These are phyloP conservation scores for Chaetodon trifasciatus DNA, from an alignment of 2,797 vertebrate species.

Conservation along the genomic window DNA sequence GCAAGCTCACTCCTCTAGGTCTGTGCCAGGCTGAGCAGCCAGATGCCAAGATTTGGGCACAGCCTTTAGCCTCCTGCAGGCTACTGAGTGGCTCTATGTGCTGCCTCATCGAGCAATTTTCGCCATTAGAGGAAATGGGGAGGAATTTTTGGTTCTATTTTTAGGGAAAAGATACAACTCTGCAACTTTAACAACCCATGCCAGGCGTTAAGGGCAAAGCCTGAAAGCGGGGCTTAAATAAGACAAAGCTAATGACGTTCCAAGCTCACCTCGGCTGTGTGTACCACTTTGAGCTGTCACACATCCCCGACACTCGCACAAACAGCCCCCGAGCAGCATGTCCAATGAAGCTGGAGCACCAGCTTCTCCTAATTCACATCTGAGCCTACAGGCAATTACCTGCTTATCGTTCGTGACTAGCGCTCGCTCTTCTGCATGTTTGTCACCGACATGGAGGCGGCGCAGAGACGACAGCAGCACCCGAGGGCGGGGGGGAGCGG, in stretches of 20 bases:
- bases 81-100: conserved; percentile 45
- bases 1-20: conserved; percentile 50
- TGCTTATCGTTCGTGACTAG: conserved; percentile 75
- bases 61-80: conserved; percentile 54
- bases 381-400: conserved; percentile 78
- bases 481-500: neutral
- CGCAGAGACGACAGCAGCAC: conserved; percentile 49
- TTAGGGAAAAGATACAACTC: neutral
- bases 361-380: conserved; percentile 71
- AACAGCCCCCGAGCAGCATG: conserved; percentile 66
- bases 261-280: conserved; percentile 21
- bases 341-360: conserved; percentile 61
- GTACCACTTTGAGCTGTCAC: conserved; percentile 55
- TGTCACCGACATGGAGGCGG: conserved; percentile 66
- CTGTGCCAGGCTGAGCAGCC: conserved; percentile 46
- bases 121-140: conserved; percentile 4
- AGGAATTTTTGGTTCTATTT: conserved; percentile 15
- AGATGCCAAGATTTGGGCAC: conserved; percentile 46
- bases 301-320: conserved; percentile 45
- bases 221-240: conserved; percentile 44
- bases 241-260: conserved; percentile 56
- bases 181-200: conserved; percentile 1
- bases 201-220: conserved; percentile 11
- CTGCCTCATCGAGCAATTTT: conserved; percentile 26
- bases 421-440: conserved; percentile 70